Base-by-base conservation (phyloP, 2,797 vertebrate species). In the Steatocranus sp. region DNA sequence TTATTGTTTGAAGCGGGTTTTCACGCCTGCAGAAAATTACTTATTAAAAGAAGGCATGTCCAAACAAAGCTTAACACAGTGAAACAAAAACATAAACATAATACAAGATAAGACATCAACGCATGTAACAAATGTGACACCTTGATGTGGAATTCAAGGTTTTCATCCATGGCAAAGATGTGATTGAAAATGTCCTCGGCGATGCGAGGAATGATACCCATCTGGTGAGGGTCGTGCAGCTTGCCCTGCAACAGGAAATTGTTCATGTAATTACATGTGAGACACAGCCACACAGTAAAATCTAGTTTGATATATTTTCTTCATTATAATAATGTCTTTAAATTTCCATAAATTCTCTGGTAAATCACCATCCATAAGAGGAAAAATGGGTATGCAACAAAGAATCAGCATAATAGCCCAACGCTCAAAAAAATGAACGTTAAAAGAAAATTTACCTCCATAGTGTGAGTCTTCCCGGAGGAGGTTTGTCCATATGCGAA, bases 71-170 rank as follows among this genome's bases (percentile, higher is more conserved):
- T 6, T 8, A 51, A 1, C 9, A 18, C 30, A 79, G 4, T 30
- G 4, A 73, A 7, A 49, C 41, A 6, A 49, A 49, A 12, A 74
- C 5, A 61, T 61, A 41, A 30, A 41, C 10, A 49, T 23, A 36
- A 56, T 8, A 66, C 3, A 74, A 75, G 41, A 61, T 11, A 34
- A 53, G 11, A 58, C 7, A 75, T 43, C 5, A 48, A 27, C 6
- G 3, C n/a, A 49, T 49, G 30, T 10, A 75, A 56, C 3, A 43
- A 30, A 76, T 30, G 8, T 11, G 5, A 17, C 78, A 98, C 98
- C 97, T 99, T 99, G 89, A 99, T 99, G 85, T 98, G 98, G 92
- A 99, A 99, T 92, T 99, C 98, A 5, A 99, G 97, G 92, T 99
- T 99, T 94, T 99, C 98, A 27, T 99, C 98, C 98, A 99, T 99